Conservation (phyloP, 1,140 invertebrate species). For the Manduca sexta region DNA sequence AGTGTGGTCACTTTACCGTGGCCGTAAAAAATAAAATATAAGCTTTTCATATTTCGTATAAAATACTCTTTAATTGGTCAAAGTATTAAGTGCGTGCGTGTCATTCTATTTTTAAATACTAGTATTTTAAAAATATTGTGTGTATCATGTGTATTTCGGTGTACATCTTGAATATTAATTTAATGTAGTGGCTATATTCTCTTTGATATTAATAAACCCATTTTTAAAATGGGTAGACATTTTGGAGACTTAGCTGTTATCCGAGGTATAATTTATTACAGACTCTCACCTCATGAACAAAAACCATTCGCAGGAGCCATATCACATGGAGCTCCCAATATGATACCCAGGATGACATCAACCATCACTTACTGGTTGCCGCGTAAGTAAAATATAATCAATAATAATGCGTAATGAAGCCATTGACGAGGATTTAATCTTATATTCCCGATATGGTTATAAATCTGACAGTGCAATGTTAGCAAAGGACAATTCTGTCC, state of each 20-base stretch:
- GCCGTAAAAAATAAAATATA: too few species aligned
- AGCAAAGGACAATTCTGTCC: too few species aligned
- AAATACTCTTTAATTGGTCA: too few species aligned
- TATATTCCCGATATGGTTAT: too few species aligned
- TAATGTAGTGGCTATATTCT: background rate
- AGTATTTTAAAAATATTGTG: too few species aligned
- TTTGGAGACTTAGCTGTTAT: conserved; percentile 87
- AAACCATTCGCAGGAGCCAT: conserved; percentile 84
- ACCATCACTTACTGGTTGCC: conserved; percentile 80
- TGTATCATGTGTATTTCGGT: too few species aligned
- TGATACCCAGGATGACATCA: conserved; percentile 77
- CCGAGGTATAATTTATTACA: conserved; percentile 86
- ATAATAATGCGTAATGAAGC: conserved; percentile 29
- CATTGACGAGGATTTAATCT: conserved; percentile 78
- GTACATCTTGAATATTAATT: too few species aligned
- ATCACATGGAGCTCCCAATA: conserved; percentile 81
- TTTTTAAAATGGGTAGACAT: conserved; percentile 70
- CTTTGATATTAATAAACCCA: conserved; percentile 7
- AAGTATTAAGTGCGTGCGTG: too few species aligned
- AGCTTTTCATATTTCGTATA: too few species aligned
- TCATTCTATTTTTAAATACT: too few species aligned
- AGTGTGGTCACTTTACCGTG: too few species aligned
- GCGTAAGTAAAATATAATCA: conserved; percentile 77
- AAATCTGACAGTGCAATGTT: too few species aligned
- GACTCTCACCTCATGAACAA: conserved; percentile 89